Evolutionary conservation across 1,140 invertebrate species (phyloP).

Genomic region (Daktulosphaira vitifoliae): DNA sequence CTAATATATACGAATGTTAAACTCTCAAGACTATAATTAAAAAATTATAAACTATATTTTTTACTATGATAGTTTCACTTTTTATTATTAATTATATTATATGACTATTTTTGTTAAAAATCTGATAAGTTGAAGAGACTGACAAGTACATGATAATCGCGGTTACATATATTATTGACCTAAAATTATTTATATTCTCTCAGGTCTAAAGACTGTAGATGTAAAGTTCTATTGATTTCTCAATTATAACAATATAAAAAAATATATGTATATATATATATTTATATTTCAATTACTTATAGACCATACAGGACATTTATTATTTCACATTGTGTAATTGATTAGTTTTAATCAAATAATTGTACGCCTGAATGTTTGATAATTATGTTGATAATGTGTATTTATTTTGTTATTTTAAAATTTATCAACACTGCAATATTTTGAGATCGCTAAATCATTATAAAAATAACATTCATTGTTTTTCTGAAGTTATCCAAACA

Average conservation of each 20-base stretch:
- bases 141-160: constrained; percentile 32
- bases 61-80: constrained; percentile 24
- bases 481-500: too few species aligned
- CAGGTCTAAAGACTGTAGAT: constrained; percentile 30
- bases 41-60: constrained; percentile 24
- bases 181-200: constrained; percentile 9
- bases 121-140: constrained; percentile 33
- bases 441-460: too few species aligned
- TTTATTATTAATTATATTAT: constrained; percentile 30
- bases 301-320: too few species aligned
- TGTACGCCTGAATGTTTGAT: too few species aligned
- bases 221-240: constrained; percentile 29
- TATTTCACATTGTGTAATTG: too few species aligned
- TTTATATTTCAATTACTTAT: too few species aligned
- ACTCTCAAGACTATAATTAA: constrained; percentile 29
- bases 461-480: too few species aligned
- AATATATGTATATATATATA: too few species aligned
- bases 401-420: too few species aligned
- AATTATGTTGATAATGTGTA: too few species aligned
- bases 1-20: constrained; percentile 26
- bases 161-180: constrained; percentile 6
- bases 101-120: constrained; percentile 31
- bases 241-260: background rate
- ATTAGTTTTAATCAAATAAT: too few species aligned
- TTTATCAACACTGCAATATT: too few species aligned